phyloP scores from a whole-genome alignment of 2,888 invertebrate genomes.

The Lissonota sp. region DNA sequence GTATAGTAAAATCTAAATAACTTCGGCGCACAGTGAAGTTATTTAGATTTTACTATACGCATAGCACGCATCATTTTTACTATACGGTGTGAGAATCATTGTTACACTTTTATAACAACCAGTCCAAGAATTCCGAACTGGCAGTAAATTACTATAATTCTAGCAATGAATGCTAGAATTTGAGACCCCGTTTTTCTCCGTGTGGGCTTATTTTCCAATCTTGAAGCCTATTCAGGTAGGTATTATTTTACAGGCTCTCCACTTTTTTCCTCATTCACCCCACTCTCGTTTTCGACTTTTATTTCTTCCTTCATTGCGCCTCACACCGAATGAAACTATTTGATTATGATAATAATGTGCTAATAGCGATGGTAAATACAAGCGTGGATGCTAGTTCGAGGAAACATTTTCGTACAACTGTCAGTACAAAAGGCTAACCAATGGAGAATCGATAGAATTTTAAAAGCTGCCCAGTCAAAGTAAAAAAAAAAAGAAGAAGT shows the following conservation, averaged over 20 bases:
- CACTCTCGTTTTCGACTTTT: conserved; percentile 1
- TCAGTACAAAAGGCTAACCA: conserved; percentile 21
- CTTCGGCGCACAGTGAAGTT: too few species aligned
- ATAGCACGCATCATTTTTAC: too few species aligned
- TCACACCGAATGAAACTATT: conserved; percentile 42
- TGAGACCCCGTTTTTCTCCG: too few species aligned
- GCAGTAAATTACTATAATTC: too few species aligned
- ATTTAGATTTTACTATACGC: too few species aligned
- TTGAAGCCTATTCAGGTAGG: too few species aligned
- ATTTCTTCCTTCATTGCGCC: not conserved
- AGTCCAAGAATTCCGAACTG: too few species aligned
- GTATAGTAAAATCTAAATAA: too few species aligned
- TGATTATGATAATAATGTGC: conserved; percentile 63
- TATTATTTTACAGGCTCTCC: not conserved
- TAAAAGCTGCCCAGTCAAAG: conserved; percentile 20
- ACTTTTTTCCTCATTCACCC: not conserved
- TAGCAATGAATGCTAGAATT: too few species aligned
- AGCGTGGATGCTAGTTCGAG: conserved; percentile 24
- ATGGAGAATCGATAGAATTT: not conserved
- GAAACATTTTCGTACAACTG: conserved; percentile 28
- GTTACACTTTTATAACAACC: too few species aligned
- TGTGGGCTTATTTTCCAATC: too few species aligned
- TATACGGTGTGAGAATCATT: too few species aligned
- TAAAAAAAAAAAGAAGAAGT: conserved; percentile 4
- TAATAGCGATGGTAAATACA: conserved; percentile 61